These are phyloP conservation scores for Xestobium rufovillosum DNA, from an alignment of 2,888 invertebrate genomes.

Conservation along the genomic window DNA sequence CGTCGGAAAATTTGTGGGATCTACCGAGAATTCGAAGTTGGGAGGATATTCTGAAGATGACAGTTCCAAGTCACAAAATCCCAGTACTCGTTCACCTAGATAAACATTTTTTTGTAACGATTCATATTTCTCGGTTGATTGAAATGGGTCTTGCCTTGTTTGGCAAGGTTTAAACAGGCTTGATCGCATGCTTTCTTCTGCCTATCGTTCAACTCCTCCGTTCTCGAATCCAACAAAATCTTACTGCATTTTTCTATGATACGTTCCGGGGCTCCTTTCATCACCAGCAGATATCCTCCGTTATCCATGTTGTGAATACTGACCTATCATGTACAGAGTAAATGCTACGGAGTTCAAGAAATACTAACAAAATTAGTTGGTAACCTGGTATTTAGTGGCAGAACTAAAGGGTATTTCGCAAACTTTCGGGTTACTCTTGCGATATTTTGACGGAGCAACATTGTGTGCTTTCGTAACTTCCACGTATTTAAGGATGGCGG, in stretches of 20 bases:
- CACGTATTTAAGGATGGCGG: slow-evolving; percentile 60
- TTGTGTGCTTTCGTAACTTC: slow-evolving; percentile 46
- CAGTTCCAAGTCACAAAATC: slow-evolving; percentile 69
- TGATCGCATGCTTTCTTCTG: slow-evolving; percentile 54
- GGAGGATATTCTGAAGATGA: slow-evolving; percentile 45
- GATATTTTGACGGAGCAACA: slow-evolving; percentile 27
- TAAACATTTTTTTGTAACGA: slow-evolving; percentile 4
- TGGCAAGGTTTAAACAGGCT: slow-evolving; percentile 73
- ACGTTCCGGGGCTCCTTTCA: slow-evolving; percentile 72
- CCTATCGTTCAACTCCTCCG: slow-evolving; percentile 46
- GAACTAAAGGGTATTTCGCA: slow-evolving; percentile 64
- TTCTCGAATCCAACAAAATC: slow-evolving; percentile 51
- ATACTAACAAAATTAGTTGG: slow-evolving; percentile 3
- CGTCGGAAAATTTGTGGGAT: slow-evolving; percentile 62
- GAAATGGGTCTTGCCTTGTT: slow-evolving; percentile 19
- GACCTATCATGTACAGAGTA: slow-evolving; percentile 27
- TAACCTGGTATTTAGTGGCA: slow-evolving; percentile 58
- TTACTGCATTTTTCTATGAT: slow-evolving; percentile 60
- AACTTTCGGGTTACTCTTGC: slow-evolving; percentile 49
- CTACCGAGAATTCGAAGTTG: slow-evolving; percentile 53
- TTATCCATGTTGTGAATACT: slow-evolving; percentile 58
- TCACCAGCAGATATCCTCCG: slow-evolving; percentile 51
- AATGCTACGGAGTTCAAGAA: neutral
- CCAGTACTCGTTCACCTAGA: slow-evolving; percentile 74
- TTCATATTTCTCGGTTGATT: neutral